phyloP scores from a whole-genome alignment of 2,888 invertebrate species.

The Hermodice carunculata region DNA sequence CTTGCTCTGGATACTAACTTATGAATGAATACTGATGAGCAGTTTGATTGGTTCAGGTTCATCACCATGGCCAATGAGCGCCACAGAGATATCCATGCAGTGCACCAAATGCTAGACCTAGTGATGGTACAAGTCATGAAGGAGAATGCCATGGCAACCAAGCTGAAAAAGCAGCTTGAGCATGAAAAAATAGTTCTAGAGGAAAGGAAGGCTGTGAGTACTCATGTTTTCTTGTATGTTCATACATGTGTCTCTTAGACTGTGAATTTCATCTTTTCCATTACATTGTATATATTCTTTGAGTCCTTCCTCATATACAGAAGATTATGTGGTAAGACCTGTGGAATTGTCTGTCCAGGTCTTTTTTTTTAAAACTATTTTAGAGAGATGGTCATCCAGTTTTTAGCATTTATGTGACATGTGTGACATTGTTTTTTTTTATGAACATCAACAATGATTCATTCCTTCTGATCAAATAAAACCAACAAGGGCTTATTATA shows the following conservation, averaged over 20 bases:
- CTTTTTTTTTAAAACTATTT: too few relatives aligned
- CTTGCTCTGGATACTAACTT: too few relatives aligned
- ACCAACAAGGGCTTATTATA: too few relatives aligned
- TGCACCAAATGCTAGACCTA: slow-evolving; percentile 45
- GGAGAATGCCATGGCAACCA: slow-evolving; percentile 64
- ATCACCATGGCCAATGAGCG: slow-evolving; percentile 58
- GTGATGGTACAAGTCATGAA: slow-evolving; percentile 62
- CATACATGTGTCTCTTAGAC: background rate
- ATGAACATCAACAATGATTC: too few relatives aligned
- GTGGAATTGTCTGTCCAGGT: too few relatives aligned
- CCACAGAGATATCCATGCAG: slow-evolving; percentile 52
- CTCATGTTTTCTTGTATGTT: background rate
- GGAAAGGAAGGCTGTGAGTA: slow-evolving; percentile 64
- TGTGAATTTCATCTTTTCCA: too few relatives aligned
- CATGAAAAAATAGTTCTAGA: slow-evolving; percentile 68
- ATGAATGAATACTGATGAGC: background rate
- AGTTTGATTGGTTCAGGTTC: slow-evolving; percentile 51
- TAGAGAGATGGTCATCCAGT: too few relatives aligned
- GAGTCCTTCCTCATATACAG: too few relatives aligned
- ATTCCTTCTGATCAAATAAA: too few relatives aligned
- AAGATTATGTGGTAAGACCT: background rate
- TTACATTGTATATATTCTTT: too few relatives aligned
- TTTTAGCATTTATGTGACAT: too few relatives aligned
- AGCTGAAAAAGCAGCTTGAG: slow-evolving; percentile 64
- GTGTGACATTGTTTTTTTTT: too few relatives aligned